Base-by-base conservation (phyloP, 2,888 invertebrate species). In the Scaptomyza parva region DNA sequence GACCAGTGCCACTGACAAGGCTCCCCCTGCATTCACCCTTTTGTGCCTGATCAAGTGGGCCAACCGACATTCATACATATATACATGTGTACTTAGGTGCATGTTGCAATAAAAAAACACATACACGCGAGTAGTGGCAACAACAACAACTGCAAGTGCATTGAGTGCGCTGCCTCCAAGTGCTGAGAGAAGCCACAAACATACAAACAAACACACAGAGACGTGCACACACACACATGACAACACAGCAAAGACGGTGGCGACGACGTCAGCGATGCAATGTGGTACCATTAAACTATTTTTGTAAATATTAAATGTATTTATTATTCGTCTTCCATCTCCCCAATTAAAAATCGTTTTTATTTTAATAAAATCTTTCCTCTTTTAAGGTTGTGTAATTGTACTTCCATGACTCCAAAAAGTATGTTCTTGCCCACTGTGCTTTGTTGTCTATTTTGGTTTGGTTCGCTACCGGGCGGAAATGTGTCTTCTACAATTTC, bases 361-460 rank as follows among this genome's bases (percentile, higher is more conserved):
- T 20, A 18, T 11, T 18, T 9, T 9, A 3, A 3, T 17, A 11
- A 5, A 35, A 35, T 39, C 6, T 39, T 3, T 2, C 1, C 18
- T 18, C 8, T 28, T 28, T 28, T 28, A 28, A 22, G 28, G 9
- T 39, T 39, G 12, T 11, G 11, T 11, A 18, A 18, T 3, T 5
- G 35, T 35, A 11, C 14, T 14, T 2, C 35, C 7, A 35, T 8
- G 14, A 35, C 7, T 30, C n/a, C 11, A 35, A 35, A 35, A 14
- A 14, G 8, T 2, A n/a, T n/a, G n/a, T 12, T 57, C 12, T 8
- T 14, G 3, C 33, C 48, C 71, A 74, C 76, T 71, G 76, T 74
- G 61, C 67, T 58, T 66, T 60, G 72, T 64, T 78, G 72, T 85
- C 88, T 87, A 87, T 82, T 87, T 82, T 87, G 78, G 85, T 76